Evolutionary conservation across 2,797 vertebrate genomes (phyloP).

Genomic region (Coluber constrictor): DNA sequence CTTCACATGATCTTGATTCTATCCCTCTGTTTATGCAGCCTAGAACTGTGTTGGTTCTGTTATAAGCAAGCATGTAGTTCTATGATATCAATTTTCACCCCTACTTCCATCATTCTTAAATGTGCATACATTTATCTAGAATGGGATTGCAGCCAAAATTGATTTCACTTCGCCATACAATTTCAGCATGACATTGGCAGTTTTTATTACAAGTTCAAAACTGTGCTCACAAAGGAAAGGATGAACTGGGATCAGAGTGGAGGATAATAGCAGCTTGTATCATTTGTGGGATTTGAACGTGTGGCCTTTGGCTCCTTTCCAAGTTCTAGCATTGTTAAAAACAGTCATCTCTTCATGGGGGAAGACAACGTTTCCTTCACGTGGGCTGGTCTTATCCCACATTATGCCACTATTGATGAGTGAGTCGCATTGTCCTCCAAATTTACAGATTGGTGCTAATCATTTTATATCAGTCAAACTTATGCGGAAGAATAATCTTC

Average conservation of each 20-base stretch:
- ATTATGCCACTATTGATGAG: not conserved
- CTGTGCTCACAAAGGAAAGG: not conserved
- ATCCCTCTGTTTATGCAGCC: too few relatives aligned
- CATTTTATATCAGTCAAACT: not conserved
- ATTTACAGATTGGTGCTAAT: not conserved
- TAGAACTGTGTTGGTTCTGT: too few relatives aligned
- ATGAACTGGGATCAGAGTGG: not conserved
- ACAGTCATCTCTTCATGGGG: not conserved
- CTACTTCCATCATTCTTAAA: slow-evolving; percentile 14
- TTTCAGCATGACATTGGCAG: slow-evolving; percentile 46
- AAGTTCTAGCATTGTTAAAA: not conserved
- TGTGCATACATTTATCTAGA: slow-evolving; percentile 23
- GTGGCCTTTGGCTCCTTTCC: not conserved
- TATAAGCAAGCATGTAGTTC: not conserved
- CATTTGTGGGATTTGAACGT: not conserved
- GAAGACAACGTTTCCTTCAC: not conserved
- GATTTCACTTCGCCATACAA: slow-evolving; percentile 40
- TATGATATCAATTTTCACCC: not conserved
- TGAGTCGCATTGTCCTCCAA: not conserved
- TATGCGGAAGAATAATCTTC: not conserved
- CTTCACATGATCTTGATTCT: too few relatives aligned
- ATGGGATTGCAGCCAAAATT: slow-evolving; percentile 35
- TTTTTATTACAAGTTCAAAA: slow-evolving; percentile 36
- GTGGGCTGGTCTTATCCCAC: not conserved
- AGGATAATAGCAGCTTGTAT: not conserved